Evolutionary conservation across 2,888 invertebrate genomes (phyloP), one percentile per base, ranked within the genome.

Genomic region (Apomyelois bistriatella): DNA sequence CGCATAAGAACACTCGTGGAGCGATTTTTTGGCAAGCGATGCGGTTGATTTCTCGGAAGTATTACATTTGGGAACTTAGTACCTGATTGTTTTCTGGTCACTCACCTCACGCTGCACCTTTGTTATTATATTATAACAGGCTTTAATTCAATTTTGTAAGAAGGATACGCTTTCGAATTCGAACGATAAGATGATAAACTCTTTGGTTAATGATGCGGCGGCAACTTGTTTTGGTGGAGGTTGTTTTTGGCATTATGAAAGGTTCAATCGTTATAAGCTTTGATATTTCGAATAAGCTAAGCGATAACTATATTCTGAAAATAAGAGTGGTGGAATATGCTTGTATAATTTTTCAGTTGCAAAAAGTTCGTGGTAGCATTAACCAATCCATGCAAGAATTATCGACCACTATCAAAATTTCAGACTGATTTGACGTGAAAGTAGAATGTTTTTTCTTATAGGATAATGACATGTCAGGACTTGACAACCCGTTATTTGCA

Each of bases 11-110:
- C 74, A 70, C 72, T 64, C 61, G 65, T 65, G 62, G 60, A 30
- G 64, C 56, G 61, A 22, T 81, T 85, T 88, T 86, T 89, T 88
- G 88, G 87, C 88, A 85, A 78, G 71, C 78, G 75, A 63, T 69
- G 76, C 75, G 76, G 72, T 68, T 61, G 81, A 77, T 79, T 87
- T 86, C 89, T 74, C 73, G 70, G 86, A 88, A 89, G 77, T 82
- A 86, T 86, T 82, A 77, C 80, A 76, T 82, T 86, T 74, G 74
- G 79, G 72, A 76, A 77, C 82, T 82, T 82, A 86, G 85, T 86
- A 80, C 81, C 73, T 76, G 85, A 85, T 88, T 89, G 85, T 86
- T 82, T 84, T 76, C 74, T 82, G 89, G 88, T 83, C 87, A 79
- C 56, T 83, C 74, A 80, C 85, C 88, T 70, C 62, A 57, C 55